phyloP scores from a whole-genome alignment of 2,888 invertebrate species.

The Tyria jacobaeae region DNA sequence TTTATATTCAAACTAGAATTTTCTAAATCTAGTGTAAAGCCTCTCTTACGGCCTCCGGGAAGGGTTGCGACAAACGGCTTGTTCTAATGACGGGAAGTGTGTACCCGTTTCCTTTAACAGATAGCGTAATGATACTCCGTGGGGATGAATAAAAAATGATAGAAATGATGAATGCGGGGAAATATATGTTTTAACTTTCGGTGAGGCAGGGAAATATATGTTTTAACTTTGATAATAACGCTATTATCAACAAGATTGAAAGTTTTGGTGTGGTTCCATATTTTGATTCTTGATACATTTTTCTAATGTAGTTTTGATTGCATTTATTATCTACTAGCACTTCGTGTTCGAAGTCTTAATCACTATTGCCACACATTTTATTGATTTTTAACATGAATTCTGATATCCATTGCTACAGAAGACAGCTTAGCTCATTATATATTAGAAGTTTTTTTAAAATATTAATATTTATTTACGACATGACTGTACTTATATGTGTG shows the following conservation, averaged over 20 bases:
- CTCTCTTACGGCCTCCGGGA: conserved; percentile 30
- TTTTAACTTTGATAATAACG: conserved; percentile 20
- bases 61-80: conserved; percentile 51
- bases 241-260: not conserved
- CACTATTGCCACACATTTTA: not conserved
- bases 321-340: not conserved
- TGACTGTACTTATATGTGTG: too few species aligned
- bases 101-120: conserved; percentile 49
- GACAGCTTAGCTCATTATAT: too few species aligned
- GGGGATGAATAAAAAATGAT: conserved; percentile 34
- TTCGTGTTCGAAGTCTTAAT: not conserved
- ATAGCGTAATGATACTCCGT: conserved; percentile 49
- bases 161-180: conserved; percentile 34
- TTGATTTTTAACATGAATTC: too few species aligned
- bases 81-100: conserved; percentile 53
- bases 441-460: too few species aligned
- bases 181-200: conserved; percentile 40
- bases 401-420: too few species aligned
- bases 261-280: not conserved
- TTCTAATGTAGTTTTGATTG: conserved; percentile 4
- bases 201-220: conserved; percentile 40
- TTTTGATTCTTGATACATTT: not conserved
- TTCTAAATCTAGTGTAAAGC: conserved; percentile 23
- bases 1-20: not conserved
- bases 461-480: too few species aligned